Percentiles rank a stretch among this genome's conserved stretches.
Conservation (phyloP, 2,888 invertebrate genomes). For the Magallana nippona region DNA sequence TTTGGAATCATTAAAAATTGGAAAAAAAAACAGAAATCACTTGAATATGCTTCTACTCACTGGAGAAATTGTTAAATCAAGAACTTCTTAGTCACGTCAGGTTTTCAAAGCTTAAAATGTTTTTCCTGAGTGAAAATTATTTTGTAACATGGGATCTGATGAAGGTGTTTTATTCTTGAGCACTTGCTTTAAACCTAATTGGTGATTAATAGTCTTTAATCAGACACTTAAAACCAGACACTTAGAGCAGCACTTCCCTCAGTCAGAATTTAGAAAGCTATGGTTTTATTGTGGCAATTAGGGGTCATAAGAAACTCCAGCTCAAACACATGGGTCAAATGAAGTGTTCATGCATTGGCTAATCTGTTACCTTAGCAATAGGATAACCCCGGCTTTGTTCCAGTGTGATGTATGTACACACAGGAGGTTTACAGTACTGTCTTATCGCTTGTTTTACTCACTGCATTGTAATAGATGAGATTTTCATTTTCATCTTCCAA, state of each 20-base stretch:
- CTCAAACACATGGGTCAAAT: conserved; percentile 12
- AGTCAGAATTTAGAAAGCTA: background rate
- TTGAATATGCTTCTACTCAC: too few relatives aligned
- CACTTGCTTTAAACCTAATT: background rate
- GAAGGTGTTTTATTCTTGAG: conserved; percentile 4
- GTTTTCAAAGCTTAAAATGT: too few relatives aligned
- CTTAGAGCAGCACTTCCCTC: background rate
- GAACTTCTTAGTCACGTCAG: too few relatives aligned
- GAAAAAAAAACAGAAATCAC: too few relatives aligned
- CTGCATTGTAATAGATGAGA: background rate
- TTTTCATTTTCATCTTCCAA: background rate
- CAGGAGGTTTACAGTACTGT: background rate
- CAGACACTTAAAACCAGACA: background rate
- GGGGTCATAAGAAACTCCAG: conserved; percentile 3
- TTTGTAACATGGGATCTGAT: background rate
- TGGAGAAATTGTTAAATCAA: too few relatives aligned
- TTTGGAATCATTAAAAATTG: too few relatives aligned
- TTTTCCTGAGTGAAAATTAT: too few relatives aligned
- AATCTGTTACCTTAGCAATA: conserved; percentile 16
- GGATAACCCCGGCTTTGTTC: conserved; percentile 9
- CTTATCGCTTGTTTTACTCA: background rate
- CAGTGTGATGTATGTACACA: background rate
- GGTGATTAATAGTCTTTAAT: conserved; percentile 12
- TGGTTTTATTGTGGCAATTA: conserved; percentile 11
- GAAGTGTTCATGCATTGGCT: background rate